Evolutionary conservation across 2,797 vertebrate species (phyloP).

Genomic region (Hypotaenidia philippensis): DNA sequence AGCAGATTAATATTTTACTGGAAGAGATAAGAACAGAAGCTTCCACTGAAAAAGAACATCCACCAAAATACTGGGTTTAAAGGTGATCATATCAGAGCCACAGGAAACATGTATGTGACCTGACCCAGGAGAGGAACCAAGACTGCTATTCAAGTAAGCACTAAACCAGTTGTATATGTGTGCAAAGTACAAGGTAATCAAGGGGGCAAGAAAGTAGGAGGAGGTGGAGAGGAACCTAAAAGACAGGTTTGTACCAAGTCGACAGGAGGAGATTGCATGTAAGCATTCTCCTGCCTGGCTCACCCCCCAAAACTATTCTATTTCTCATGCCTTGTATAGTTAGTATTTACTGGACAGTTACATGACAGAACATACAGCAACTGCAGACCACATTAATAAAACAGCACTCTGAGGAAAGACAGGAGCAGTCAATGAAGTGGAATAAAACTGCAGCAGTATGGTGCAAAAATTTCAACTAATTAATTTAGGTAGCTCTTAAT

Average conservation of each 20-base stretch:
- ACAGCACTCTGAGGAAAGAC: background rate
- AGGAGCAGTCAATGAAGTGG: background rate
- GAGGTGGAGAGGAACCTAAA: background rate
- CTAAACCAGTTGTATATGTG: background rate
- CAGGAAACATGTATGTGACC: background rate
- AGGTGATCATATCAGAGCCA: background rate
- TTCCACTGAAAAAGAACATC: background rate
- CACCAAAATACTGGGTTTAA: background rate
- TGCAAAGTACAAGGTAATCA: background rate
- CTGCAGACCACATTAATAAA: background rate
- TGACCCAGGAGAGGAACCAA: accelerated
- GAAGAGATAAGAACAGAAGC: background rate
- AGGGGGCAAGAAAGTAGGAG: background rate
- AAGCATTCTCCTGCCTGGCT: background rate
- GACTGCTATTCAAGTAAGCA: background rate
- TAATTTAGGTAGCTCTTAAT: background rate
- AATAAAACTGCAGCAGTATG: conserved; percentile 1
- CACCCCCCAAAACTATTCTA: background rate
- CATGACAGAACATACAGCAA: background rate
- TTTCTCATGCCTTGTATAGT: background rate
- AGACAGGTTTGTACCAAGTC: background rate
- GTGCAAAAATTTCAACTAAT: background rate
- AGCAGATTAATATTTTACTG: background rate
- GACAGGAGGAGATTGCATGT: background rate
- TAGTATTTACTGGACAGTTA: background rate